A percentile compares a stretch with the other conserved stretches of the same genome.
Evolutionary conservation across 2,888 invertebrate genomes (phyloP).

Genomic region (Bembecia ichneumoniformis): DNA sequence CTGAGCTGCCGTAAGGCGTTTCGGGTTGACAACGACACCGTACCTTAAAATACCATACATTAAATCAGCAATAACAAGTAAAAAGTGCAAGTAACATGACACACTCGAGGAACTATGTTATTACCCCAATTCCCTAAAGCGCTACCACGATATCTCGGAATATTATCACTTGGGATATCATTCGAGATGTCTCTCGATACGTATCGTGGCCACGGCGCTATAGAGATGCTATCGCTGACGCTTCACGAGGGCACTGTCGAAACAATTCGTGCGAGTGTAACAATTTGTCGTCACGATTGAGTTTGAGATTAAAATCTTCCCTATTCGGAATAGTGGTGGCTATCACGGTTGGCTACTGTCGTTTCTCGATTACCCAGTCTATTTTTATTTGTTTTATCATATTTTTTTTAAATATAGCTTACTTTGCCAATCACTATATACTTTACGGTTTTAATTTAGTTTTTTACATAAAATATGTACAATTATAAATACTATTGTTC

Average conservation of each 20-base stretch:
- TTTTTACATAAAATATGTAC: too few species aligned
- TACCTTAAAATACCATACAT: neutral
- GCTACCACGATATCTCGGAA: neutral
- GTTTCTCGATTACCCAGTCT: neutral
- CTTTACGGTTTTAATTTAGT: too few species aligned
- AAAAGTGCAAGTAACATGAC: neutral
- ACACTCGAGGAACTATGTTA: neutral
- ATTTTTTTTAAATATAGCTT: too few species aligned
- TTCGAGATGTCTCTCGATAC: conserved; percentile 9
- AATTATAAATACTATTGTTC: too few species aligned
- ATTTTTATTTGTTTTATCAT: too few species aligned
- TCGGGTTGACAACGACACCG: neutral
- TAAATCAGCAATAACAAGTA: neutral
- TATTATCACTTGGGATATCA: conserved; percentile 16
- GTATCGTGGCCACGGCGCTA: conserved; percentile 4
- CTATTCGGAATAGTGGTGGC: conserved; percentile 3
- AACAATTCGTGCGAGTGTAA: conserved; percentile 45
- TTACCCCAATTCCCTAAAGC: neutral
- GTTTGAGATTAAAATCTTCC: conserved; percentile 32
- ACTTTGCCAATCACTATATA: too few species aligned
- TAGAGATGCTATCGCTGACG: conserved; percentile 21
- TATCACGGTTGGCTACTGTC: neutral
- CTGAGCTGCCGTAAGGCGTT: neutral
- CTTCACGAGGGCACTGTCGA: conserved; percentile 26
- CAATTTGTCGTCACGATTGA: conserved; percentile 52